phyloP scores from a whole-genome alignment of 2,113 vertebrate species.

The Prionailurus viverrinus region DNA sequence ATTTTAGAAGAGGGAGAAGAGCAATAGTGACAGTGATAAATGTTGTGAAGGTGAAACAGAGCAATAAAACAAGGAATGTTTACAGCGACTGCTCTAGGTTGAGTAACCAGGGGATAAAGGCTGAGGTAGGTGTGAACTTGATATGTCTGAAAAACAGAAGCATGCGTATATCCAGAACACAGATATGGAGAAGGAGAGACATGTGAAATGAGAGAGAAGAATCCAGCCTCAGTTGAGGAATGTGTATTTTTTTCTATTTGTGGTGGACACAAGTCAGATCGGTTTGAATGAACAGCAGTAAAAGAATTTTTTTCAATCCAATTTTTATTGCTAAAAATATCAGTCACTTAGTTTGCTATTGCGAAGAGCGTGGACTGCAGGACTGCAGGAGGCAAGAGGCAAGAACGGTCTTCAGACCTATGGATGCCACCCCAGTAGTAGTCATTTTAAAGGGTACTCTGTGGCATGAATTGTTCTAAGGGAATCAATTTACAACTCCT shows the following conservation, averaged over 20 bases:
- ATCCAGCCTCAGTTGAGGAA: not conserved
- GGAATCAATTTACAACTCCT: not conserved
- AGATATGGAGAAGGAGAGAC: not conserved
- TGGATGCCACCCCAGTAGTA: fast-evolving
- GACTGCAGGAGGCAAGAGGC: not conserved
- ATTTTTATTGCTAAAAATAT: not conserved
- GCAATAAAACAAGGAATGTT: fast-evolving
- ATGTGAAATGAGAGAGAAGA: not conserved
- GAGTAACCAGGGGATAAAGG: not conserved
- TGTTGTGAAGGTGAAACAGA: not conserved
- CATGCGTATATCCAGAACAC: too few species aligned
- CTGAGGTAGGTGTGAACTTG: not conserved
- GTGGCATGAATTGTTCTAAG: not conserved
- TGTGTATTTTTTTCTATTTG: not conserved
- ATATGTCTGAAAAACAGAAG: not conserved
- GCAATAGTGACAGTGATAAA: not conserved
- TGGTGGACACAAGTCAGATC: not conserved
- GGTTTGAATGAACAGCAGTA: not conserved
- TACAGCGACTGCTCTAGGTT: too few species aligned
- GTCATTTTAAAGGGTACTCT: not conserved
- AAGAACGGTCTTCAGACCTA: not conserved
- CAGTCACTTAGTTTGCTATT: not conserved
- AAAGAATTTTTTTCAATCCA: not conserved
- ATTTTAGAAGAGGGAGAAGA: not conserved
- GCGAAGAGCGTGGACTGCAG: not conserved